phyloP scores from a whole-genome alignment of 2,888 invertebrate genomes.

The Willowsia nigromaculata region DNA sequence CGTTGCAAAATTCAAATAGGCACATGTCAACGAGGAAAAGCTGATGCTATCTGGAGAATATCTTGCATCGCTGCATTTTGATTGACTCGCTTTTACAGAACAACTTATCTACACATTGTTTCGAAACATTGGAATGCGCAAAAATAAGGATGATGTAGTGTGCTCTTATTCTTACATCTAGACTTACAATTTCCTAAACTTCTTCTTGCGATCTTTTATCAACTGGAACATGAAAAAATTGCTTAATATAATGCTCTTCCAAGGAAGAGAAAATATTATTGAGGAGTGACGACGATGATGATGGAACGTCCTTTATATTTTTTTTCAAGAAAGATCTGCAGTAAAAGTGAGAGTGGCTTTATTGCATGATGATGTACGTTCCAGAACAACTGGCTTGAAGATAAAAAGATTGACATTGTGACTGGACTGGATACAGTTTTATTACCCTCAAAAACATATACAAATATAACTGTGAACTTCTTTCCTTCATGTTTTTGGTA shows the following conservation, averaged over 20 bases:
- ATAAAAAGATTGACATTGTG: slow-evolving; percentile 22
- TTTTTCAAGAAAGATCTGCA: not conserved
- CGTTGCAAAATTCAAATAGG: not conserved
- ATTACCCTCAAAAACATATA: not conserved
- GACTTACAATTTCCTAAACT: not conserved
- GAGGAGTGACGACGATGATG: not conserved
- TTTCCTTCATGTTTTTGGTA: not conserved
- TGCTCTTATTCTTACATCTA: not conserved
- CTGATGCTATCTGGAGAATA: not conserved
- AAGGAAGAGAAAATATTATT: not conserved
- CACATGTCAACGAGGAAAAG: not conserved
- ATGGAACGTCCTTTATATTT: too few species aligned
- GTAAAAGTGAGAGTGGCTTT: not conserved
- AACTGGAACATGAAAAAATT: not conserved
- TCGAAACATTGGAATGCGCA: too few species aligned
- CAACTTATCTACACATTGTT: not conserved
- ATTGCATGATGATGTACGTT: not conserved
- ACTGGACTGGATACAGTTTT: slow-evolving; percentile 17
- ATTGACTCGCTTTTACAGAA: not conserved
- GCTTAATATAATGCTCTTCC: not conserved
- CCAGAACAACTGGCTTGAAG: slow-evolving; percentile 8
- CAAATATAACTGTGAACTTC: too few species aligned
- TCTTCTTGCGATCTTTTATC: not conserved
- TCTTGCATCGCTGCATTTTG: not conserved
- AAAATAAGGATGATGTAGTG: not conserved